These are phyloP conservation scores for Erethizon dorsatum DNA, from an alignment of 2,797 vertebrate species.

Conservation along the genomic window DNA sequence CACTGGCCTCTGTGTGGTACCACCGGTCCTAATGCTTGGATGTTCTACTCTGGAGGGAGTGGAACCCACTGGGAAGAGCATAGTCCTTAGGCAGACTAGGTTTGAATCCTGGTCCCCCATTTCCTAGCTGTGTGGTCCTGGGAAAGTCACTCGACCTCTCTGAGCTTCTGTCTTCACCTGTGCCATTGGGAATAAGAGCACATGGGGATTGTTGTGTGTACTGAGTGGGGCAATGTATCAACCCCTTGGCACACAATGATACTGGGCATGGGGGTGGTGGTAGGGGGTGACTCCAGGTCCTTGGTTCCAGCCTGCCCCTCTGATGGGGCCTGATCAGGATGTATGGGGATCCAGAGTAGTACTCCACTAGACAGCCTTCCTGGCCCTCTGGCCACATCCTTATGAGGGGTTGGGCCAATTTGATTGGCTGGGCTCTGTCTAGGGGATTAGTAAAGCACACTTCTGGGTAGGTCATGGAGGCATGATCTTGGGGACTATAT, in stretches of 20 bases:
- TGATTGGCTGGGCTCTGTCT: not conserved
- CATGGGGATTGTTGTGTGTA: not conserved
- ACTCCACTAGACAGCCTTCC: not conserved
- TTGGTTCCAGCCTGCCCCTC: not conserved
- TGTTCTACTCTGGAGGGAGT: not conserved
- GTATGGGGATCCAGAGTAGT: not conserved
- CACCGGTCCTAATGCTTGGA: not conserved
- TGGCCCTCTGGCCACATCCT: not conserved
- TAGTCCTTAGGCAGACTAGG: not conserved
- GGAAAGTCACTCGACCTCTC: not conserved
- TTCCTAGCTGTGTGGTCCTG: not conserved
- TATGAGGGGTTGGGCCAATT: not conserved
- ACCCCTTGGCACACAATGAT: not conserved
- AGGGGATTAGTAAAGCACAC: not conserved
- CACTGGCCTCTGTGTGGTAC: not conserved
- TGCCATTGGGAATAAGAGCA: not conserved
- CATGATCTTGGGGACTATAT: not conserved
- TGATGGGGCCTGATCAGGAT: not conserved
- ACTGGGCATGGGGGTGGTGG: not conserved
- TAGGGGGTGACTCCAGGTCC: not conserved
- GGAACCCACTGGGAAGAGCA: not conserved
- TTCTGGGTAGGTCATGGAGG: not conserved
- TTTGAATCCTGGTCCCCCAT: not conserved
- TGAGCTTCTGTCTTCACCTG: not conserved
- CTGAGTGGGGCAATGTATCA: not conserved